Conservation (phyloP, 2,888 invertebrate species). For the Lasius platythorax region DNA sequence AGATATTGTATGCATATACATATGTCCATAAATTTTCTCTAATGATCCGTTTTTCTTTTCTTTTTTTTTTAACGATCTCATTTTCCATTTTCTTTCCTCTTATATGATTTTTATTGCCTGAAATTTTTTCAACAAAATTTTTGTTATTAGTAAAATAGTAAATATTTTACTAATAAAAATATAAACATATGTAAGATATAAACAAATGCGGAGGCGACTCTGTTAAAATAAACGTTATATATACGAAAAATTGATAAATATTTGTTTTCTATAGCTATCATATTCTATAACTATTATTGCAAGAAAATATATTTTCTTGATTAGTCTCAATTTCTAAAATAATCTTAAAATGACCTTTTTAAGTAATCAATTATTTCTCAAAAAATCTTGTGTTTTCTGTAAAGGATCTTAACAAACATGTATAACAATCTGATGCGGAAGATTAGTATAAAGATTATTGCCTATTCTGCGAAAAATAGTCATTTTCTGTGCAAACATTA, state of each 20-base stretch:
- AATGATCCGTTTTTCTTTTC: not conserved
- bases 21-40: not conserved
- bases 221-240: not conserved
- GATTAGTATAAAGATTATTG: not conserved
- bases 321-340: not conserved
- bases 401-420: not conserved
- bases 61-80: not conserved
- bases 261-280: not conserved
- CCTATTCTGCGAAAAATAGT: not conserved
- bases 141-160: not conserved
- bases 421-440: not conserved
- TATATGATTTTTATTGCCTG: not conserved
- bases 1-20: too few relatives aligned
- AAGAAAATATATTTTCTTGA: not conserved
- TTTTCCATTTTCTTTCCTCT: not conserved
- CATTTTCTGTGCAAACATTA: not conserved
- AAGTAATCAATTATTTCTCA: not conserved
- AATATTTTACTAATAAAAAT: not conserved
- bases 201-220: not conserved
- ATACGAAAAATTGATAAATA: not conserved
- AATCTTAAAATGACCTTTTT: not conserved
- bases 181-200: not conserved
- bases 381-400: not conserved
- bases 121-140: not conserved
- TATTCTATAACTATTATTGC: not conserved